A percentile compares a stretch with the other conserved stretches of the same genome.
These are phyloP conservation scores for Diadegma fenestrale DNA, from an alignment of 2,888 invertebrate species.

Conservation along the genomic window DNA sequence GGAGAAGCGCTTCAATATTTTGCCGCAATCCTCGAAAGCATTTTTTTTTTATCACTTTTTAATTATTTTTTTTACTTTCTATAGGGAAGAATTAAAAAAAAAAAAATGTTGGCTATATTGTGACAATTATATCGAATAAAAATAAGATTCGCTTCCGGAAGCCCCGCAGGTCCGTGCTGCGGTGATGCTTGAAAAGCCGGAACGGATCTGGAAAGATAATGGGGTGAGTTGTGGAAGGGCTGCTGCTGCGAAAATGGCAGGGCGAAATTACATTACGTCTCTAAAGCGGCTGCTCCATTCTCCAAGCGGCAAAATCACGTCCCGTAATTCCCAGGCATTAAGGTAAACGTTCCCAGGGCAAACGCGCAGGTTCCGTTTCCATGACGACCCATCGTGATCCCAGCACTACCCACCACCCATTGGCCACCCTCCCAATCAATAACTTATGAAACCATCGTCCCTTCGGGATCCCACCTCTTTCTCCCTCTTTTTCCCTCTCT, in stretches of 20 bases:
- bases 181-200: slow-evolving; percentile 19
- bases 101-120: too few relatives aligned
- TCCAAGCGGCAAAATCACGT: slow-evolving; percentile 81
- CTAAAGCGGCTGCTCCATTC: slow-evolving; percentile 80
- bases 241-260: slow-evolving; percentile 75
- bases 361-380: slow-evolving; percentile 80
- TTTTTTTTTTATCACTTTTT: too few relatives aligned
- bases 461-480: slow-evolving; percentile 61
- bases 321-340: slow-evolving; percentile 84
- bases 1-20: slow-evolving; percentile 33
- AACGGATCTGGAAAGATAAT: slow-evolving; percentile 1
- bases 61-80: too few relatives aligned
- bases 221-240: slow-evolving; percentile 44
- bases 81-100: too few relatives aligned
- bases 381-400: slow-evolving; percentile 75
- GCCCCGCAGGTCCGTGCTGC: too few relatives aligned
- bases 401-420: slow-evolving; percentile 37
- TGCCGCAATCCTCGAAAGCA: too few relatives aligned
- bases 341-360: slow-evolving; percentile 83
- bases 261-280: slow-evolving; percentile 83
- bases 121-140: neutral
- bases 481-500: slow-evolving; percentile 38
- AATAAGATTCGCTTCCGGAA: neutral
- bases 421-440: slow-evolving; percentile 81
- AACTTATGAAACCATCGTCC: slow-evolving; percentile 83